Evolutionary conservation across 2,888 invertebrate species (phyloP), one percentile per base, ranked within the genome.

Genomic region (Nephrotoma guestfalica): DNA sequence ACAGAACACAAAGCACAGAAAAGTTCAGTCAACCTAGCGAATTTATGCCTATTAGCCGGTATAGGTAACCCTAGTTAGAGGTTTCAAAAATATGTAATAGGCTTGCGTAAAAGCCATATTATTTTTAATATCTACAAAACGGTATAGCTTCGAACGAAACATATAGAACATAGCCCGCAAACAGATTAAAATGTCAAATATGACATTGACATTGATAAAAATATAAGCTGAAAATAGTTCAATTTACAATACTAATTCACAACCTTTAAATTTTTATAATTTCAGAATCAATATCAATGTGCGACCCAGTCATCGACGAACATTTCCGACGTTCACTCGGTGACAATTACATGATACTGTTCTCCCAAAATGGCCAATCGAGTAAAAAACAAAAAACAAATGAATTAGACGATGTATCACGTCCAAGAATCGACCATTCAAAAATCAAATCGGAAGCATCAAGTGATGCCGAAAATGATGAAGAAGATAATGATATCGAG

Each of bases 301-400:
- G 96, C 91, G 97, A 97, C 91, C 96, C 97, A 11, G 97, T 96
- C 87, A 97, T 98, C 89, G 98, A 98, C 92, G 98, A 98, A 90
- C 98, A 98, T 92, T 98, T 98, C 92, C 94, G 98, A 87, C 94
- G 98, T 88, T 98, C 98, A 0, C 93, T 98, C 88, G 98, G 98
- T 87, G 95, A 95, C 89, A 94, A 96, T 90, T 96, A 96, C 92
- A 94, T 94, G 91, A 93, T 93, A 87, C 92, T 96, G 86, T 95
- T 95, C 90, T 93, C 93, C 18, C 51, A 86, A 47, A 87, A 45
- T 87, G 71, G 71, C 9, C 71, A 71, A 30, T 87, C 83, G 41
- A 86, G n/a, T 42, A 84, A 84, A 15, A 84, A 83, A 45, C 57
- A 51, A 42, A 84, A 86, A 30, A 40, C 40, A 13, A 47, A 30